Percentiles rank a stretch among this genome's conserved stretches.
phyloP scores from a whole-genome alignment of 2,888 invertebrate species.

The Eilema caniola region DNA sequence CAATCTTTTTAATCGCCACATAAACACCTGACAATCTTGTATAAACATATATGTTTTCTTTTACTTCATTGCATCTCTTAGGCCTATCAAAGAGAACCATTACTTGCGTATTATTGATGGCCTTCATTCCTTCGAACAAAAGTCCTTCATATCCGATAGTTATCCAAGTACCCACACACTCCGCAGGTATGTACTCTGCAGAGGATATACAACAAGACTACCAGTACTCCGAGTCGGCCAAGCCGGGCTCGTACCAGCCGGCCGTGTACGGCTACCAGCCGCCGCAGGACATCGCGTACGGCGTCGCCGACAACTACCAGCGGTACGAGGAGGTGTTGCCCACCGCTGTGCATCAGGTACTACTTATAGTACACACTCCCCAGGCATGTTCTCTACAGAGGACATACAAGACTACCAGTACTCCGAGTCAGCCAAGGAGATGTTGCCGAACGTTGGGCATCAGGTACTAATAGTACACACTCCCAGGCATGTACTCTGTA shows the following conservation, averaged over 20 bases:
- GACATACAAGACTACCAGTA: slow-evolving; percentile 81
- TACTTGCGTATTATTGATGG: too few relatives aligned
- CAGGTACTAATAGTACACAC: background rate
- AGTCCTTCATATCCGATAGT: too few relatives aligned
- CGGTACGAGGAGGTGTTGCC: slow-evolving; percentile 64
- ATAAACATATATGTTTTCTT: too few relatives aligned
- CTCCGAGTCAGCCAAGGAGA: slow-evolving; percentile 64
- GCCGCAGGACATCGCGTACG: slow-evolving; percentile 54
- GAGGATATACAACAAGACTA: slow-evolving; percentile 81
- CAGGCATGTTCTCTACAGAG: slow-evolving; percentile 52
- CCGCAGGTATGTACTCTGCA: slow-evolving; percentile 80
- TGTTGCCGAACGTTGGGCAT: too few relatives aligned
- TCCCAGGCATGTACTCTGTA: slow-evolving; percentile 80
- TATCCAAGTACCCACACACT: background rate
- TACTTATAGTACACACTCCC: background rate
- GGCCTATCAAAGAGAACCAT: too few relatives aligned
- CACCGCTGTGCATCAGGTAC: slow-evolving; percentile 63
- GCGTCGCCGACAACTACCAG: slow-evolving; percentile 61
- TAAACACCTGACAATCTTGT: too few relatives aligned
- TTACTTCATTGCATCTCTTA: too few relatives aligned
- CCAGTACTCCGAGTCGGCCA: slow-evolving; percentile 75
- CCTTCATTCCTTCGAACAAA: too few relatives aligned
- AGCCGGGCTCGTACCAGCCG: slow-evolving; percentile 75
- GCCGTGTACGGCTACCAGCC: slow-evolving; percentile 71
- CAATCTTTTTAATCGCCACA: too few relatives aligned